These are phyloP conservation scores for Chesias legatella DNA, from an alignment of 2,888 invertebrate species.

Conservation along the genomic window DNA sequence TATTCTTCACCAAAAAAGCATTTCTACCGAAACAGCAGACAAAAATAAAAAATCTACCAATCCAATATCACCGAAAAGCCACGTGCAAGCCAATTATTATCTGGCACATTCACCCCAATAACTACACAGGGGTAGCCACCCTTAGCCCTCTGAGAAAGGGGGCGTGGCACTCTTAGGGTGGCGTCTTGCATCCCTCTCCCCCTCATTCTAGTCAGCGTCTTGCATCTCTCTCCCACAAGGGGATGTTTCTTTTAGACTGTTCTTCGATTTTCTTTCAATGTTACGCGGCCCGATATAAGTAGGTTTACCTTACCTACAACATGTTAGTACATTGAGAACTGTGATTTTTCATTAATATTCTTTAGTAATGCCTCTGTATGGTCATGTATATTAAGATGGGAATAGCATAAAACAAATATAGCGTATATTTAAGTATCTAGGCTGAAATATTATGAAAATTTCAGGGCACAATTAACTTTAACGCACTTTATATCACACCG, in stretches of 20 bases:
- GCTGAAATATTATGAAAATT: no score
- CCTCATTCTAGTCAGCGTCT: slow-evolving; percentile 36
- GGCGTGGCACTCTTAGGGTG: slow-evolving; percentile 55
- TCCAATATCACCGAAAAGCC: slow-evolving; percentile 28
- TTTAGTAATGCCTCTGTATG: no score
- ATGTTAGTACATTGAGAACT: no score
- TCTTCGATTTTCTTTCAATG: slow-evolving; percentile 30
- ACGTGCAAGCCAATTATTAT: slow-evolving; percentile 55
- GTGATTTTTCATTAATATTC: no score
- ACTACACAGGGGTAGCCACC: slow-evolving; percentile 39
- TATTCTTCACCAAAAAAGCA: neutral
- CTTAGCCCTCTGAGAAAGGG: slow-evolving; percentile 54
- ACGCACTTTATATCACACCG: no score
- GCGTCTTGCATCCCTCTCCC: slow-evolving; percentile 45
- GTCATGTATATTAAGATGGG: no score
- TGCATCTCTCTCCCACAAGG: slow-evolving; percentile 45
- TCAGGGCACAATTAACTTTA: no score
- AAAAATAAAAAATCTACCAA: slow-evolving; percentile 11
- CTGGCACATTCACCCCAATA: slow-evolving; percentile 47
- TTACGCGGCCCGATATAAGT: neutral
- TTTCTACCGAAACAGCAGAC: slow-evolving; percentile 2
- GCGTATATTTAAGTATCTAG: no score
- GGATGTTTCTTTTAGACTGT: slow-evolving; percentile 20
- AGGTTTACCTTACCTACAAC: neutral
- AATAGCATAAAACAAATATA: no score